Evolutionary conservation across 2,113 vertebrate species (phyloP).

Genomic region (Micronisus gabar): DNA sequence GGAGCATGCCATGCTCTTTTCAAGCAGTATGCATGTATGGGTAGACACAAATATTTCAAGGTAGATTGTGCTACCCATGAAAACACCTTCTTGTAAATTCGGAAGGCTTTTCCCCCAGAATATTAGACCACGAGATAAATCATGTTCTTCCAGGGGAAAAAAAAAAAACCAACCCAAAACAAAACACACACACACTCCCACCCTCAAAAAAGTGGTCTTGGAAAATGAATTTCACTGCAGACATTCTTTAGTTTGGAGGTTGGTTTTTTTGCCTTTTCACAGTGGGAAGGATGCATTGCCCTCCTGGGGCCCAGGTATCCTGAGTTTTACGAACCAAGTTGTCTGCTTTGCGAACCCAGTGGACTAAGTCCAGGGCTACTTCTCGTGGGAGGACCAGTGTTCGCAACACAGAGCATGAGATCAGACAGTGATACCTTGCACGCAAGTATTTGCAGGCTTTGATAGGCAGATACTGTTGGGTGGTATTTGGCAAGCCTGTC

Average conservation of each 20-base stretch:
- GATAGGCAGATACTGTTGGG: neutral
- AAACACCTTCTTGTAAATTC: neutral
- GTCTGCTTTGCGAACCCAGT: neutral
- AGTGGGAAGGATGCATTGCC: neutral
- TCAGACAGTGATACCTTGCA: neutral
- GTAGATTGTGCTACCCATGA: neutral
- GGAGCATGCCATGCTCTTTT: neutral
- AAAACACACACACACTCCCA: no score
- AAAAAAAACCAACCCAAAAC: neutral
- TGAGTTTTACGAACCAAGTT: neutral
- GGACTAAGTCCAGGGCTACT: neutral
- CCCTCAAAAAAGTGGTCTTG: neutral
- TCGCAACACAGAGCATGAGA: neutral
- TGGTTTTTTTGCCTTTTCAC: neutral
- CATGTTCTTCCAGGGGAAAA: neutral
- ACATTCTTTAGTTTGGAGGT: neutral
- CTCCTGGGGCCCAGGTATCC: neutral
- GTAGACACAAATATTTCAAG: neutral
- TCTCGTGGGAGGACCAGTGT: neutral
- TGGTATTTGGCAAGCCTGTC: neutral
- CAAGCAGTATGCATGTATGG: neutral
- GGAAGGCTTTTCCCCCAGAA: neutral
- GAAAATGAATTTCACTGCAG: neutral
- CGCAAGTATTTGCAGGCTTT: neutral
- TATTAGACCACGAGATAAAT: neutral